Evolutionary conservation across 2,113 vertebrate genomes (phyloP).

Genomic region (Coryphaenoides rupestris): DNA sequence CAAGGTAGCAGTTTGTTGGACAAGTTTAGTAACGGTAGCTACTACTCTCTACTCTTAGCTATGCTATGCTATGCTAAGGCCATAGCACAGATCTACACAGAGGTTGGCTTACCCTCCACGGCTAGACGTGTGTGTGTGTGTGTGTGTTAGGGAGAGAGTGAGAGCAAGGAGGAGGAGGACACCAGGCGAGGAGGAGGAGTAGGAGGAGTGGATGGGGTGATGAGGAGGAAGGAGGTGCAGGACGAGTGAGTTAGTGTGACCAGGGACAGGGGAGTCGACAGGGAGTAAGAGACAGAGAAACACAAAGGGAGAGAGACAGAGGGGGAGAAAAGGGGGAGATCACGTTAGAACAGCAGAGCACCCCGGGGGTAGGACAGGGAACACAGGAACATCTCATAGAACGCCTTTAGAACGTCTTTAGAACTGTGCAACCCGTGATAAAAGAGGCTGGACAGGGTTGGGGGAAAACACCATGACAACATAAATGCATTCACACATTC

Average conservation of each 20-base stretch:
- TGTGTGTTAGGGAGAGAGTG: background rate
- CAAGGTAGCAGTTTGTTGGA: background rate
- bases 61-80: conserved; percentile 34
- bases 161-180: background rate
- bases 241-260: background rate
- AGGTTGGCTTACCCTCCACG: conserved; percentile 68
- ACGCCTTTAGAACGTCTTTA: no score
- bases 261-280: background rate
- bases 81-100: conserved; percentile 33
- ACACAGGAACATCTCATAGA: no score
- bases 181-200: background rate
- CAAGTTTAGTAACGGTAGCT: conserved; percentile 8
- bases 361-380: no score
- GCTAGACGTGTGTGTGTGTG: conserved; percentile 34
- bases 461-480: no score
- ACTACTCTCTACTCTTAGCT: conserved; percentile 19
- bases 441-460: no score
- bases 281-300: background rate
- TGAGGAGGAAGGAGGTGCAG: background rate
- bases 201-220: conserved; percentile 10
- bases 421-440: no score
- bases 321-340: background rate
- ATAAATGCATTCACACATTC: no score
- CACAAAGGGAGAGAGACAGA: background rate
- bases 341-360: no score